Base-by-base conservation (phyloP, 2,797 vertebrate genomes). In the Gouania willdenowi region DNA sequence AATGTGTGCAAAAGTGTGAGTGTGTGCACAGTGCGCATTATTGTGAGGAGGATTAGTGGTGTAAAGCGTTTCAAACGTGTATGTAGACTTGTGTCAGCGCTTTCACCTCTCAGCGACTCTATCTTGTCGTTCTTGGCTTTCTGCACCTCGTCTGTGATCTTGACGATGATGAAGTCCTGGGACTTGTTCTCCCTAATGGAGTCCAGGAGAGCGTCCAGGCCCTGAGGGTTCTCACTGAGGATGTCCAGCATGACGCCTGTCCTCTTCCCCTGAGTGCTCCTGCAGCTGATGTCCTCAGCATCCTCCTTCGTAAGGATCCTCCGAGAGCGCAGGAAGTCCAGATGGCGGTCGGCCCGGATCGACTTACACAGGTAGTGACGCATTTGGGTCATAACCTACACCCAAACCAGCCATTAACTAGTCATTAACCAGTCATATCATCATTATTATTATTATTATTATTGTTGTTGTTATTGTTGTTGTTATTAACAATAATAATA, bases 61-160 rank as follows among this genome's bases (percentile, higher is more conserved):
- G n/a, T n/a, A n/a, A n/a, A n/a, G n/a, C n/a, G n/a, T n/a, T n/a
- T n/a, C n/a, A n/a, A n/a, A n/a, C n/a, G n/a, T n/a, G n/a, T n/a
- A n/a, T n/a, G n/a, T 14, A 14, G 14, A 14, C 13, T 14, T n/a
- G n/a, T n/a, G n/a, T n/a, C n/a, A n/a, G n/a, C n/a, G n/a, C 1
- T 4, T 10, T 23, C 70, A 98, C 95, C 93, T 92, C 82, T 92
- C 30, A 92, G 79, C 38, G 90, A 77, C 67, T 95, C 92, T 0
- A 97, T 70, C 73, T 90, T 95, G 77, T 94, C 91, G 28, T 94
- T 97, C 75, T 94, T 95, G 34, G 90, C 88, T 71, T 85, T 92
- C 10, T 97, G 89, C 34, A 98, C 93, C 43, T 96, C 93, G 3
- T 98, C 95, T 1, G 94, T 98, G 77, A 98, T 95, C 73, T 91